Percentiles rank a stretch among this genome's conserved stretches.
phyloP scores from a whole-genome alignment of 2,113 vertebrate species.

The Ammospiza nelsoni region DNA sequence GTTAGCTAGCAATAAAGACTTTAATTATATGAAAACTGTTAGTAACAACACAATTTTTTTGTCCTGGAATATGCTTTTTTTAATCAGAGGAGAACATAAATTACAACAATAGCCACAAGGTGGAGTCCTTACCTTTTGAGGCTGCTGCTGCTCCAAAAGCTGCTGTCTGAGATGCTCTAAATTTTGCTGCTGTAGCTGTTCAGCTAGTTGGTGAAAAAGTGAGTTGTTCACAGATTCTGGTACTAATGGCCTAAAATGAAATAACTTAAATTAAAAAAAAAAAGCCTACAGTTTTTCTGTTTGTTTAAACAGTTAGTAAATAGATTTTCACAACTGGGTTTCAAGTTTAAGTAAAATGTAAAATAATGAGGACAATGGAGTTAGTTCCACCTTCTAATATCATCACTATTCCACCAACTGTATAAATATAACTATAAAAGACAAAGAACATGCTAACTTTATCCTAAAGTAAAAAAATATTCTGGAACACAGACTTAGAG shows the following conservation, averaged over 20 bases:
- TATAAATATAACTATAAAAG: not conserved
- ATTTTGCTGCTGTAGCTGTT: constrained; percentile 97
- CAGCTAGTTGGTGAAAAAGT: constrained; percentile 95
- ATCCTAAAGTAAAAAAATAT: not conserved
- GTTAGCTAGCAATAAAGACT: not conserved
- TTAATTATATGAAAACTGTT: not conserved
- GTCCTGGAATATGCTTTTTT: not conserved
- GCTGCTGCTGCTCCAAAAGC: constrained; percentile 86
- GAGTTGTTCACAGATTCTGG: constrained; percentile 97
- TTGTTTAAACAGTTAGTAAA: not conserved
- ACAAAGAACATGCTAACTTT: not conserved
- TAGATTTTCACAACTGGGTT: not conserved
- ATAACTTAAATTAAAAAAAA: not conserved
- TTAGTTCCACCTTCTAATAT: not conserved
- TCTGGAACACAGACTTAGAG: not conserved
- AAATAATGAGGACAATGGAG: not conserved
- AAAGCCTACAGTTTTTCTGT: not conserved
- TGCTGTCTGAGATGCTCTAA: constrained; percentile 97
- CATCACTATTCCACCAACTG: not conserved
- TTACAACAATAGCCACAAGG: constrained; percentile 50
- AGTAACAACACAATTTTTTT: not conserved
- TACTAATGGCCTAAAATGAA: constrained; percentile 87
- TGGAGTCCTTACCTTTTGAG: constrained; percentile 82
- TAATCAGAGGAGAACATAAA: not conserved
- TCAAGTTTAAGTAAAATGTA: not conserved